Conservation (phyloP, 2,888 invertebrate species). For the Julus scanicus region DNA sequence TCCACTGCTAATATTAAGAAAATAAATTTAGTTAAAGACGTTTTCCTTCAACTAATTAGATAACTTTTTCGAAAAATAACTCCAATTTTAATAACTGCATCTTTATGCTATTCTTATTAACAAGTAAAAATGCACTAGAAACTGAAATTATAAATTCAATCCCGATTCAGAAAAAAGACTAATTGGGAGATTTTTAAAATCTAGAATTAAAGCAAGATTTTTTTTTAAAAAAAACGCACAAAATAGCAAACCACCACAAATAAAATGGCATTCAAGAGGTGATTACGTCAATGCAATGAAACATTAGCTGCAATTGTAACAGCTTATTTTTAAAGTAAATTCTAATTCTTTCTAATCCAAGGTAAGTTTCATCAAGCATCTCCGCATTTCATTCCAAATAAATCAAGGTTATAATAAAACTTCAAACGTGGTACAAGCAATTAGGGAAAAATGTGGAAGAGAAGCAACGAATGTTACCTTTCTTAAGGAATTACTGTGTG, state of each 20-base stretch:
- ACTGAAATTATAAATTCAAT: too few species aligned
- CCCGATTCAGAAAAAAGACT: too few species aligned
- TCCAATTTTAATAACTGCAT: too few species aligned
- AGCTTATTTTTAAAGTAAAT: not conserved
- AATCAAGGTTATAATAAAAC: not conserved
- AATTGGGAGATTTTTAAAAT: too few species aligned
- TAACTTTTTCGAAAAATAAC: too few species aligned
- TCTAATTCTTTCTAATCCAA: not conserved
- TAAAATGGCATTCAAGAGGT: not conserved
- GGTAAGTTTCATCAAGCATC: not conserved
- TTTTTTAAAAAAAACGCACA: not conserved
- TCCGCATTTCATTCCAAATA: not conserved
- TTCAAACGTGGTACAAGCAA: conserved; percentile 4
- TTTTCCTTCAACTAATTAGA: too few species aligned
- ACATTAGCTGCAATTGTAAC: too few species aligned
- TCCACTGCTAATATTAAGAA: too few species aligned
- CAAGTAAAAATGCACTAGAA: too few species aligned
- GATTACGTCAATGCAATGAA: not conserved
- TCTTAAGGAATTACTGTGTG: conserved; percentile 50
- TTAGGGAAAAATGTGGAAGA: not conserved
- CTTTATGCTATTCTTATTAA: too few species aligned
- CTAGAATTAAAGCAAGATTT: not conserved
- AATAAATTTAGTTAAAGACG: too few species aligned
- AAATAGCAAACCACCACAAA: conserved; percentile 27
- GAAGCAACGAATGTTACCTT: conserved; percentile 48